These are phyloP conservation scores for Lissocephala sabroskyi DNA, from an alignment of 2,888 invertebrate genomes.

Conservation along the genomic window DNA sequence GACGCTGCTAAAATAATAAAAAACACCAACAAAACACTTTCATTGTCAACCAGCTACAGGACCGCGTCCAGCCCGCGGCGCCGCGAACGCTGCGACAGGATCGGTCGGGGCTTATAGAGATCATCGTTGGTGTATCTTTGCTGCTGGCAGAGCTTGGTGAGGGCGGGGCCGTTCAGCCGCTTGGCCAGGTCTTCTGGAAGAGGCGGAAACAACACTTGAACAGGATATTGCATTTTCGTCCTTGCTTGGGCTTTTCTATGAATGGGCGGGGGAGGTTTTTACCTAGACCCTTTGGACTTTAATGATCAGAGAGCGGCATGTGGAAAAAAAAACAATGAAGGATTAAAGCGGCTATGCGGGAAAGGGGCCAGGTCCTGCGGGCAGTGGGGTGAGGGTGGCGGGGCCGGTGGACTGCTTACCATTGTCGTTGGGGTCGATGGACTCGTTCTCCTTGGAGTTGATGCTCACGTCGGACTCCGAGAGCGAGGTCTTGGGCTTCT, in stretches of 20 bases:
- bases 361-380: too few species aligned
- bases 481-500: slow-evolving; percentile 58
- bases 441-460: slow-evolving; percentile 70
- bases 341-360: slow-evolving; percentile 3
- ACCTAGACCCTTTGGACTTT: too few species aligned
- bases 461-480: slow-evolving; percentile 68
- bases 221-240: too few species aligned
- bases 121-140: slow-evolving; percentile 81
- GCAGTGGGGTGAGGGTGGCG: slow-evolving; percentile 21
- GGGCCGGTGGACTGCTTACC: too few species aligned
- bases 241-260: too few species aligned
- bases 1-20: slow-evolving; percentile 53
- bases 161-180: slow-evolving; percentile 31
- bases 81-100: slow-evolving; percentile 75
- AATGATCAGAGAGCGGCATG: too few species aligned
- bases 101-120: slow-evolving; percentile 80
- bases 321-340: slow-evolving; percentile 20
- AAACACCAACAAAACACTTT: slow-evolving; percentile 16
- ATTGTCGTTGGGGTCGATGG: slow-evolving; percentile 36
- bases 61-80: slow-evolving; percentile 70
- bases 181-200: slow-evolving; percentile 30
- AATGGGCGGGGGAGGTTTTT: too few species aligned
- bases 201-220: too few species aligned
- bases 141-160: slow-evolving; percentile 53
- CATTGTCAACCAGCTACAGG: slow-evolving; percentile 33